Evolutionary conservation across 2,797 vertebrate genomes (phyloP).

Genomic region (Melanotaenia trifasciata): DNA sequence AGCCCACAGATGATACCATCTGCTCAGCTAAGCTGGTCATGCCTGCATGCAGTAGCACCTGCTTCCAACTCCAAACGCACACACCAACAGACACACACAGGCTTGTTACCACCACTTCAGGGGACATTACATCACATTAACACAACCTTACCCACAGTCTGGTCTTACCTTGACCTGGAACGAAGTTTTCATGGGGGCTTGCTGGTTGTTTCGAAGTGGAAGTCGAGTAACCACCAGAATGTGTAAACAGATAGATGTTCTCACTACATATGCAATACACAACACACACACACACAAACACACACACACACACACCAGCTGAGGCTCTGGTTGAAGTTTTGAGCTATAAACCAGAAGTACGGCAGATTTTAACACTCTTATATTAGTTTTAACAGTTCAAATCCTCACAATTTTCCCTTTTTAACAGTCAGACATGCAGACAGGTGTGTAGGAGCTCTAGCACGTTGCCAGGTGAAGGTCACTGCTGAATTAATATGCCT

Average conservation of each 20-base stretch:
- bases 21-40: slow-evolving; percentile 61
- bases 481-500: not conserved
- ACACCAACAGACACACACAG: not conserved
- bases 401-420: not conserved
- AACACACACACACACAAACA: not conserved
- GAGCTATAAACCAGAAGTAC: slow-evolving; percentile 13
- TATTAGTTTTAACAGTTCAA: no score
- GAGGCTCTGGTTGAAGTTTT: not conserved
- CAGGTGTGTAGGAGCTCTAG: not conserved
- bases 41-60: slow-evolving; percentile 57
- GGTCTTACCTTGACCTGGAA: not conserved
- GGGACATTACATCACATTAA: not conserved
- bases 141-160: not conserved
- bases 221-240: no score
- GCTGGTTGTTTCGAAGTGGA: no score
- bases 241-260: not conserved
- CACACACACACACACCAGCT: slow-evolving; percentile 1
- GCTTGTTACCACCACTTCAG: not conserved
- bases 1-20: slow-evolving; percentile 67
- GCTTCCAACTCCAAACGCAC: slow-evolving; percentile 24
- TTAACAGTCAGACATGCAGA: not conserved
- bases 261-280: not conserved
- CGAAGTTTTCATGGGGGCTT: not conserved
- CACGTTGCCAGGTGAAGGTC: not conserved
- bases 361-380: no score